Evolutionary conservation across 2,797 vertebrate species (phyloP), one percentile per base, ranked within the genome.

Genomic region (Lophius americanus): DNA sequence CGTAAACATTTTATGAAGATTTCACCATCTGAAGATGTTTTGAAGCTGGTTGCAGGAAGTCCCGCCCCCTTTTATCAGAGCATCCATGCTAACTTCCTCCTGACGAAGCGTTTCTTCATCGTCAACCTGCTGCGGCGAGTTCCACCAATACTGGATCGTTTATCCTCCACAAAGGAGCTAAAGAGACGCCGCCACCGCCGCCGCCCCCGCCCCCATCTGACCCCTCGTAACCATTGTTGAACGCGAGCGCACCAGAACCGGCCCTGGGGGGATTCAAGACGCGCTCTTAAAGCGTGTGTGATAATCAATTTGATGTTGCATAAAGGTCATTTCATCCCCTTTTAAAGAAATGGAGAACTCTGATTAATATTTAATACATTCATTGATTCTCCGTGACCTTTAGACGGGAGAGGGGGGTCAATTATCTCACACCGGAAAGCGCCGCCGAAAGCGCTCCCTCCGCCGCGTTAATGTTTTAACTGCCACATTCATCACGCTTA

Each of bases 321-420:
- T 91, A 90, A 92, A 91, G 88, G 90, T 91, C 82, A 91, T 88
- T 82, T 85, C 67, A 91, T 88, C 81, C 71, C 81, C 41, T 85
- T 89, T 88, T 88, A 85, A 90, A 89, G 67, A 89, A 87, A 90
- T 85, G 60, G 73, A 81, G 70, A 81, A 77, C 64, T 78, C 79
- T 79, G 84, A 90, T 91, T 90, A 90, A 89, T 90, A 89, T 91
- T 89, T 90, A 77, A 88, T 83, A 70, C 73, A 59, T 75, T 61
- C 84, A 90, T 90, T 73, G 88, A 92, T 91, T 91, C 66, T 68
- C 43, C 54, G 60, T 91, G 91, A 91, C 91, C 91, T 91, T 90
- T 89, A 74, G 74, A 78, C 71, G 57, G 37, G 68, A 57, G 63
- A 75, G 68, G 61, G 23, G 65, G 87, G 84, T 86, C 83, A 91